phyloP scores from a whole-genome alignment of 2,888 invertebrate genomes.

The Pimpla rufipes region DNA sequence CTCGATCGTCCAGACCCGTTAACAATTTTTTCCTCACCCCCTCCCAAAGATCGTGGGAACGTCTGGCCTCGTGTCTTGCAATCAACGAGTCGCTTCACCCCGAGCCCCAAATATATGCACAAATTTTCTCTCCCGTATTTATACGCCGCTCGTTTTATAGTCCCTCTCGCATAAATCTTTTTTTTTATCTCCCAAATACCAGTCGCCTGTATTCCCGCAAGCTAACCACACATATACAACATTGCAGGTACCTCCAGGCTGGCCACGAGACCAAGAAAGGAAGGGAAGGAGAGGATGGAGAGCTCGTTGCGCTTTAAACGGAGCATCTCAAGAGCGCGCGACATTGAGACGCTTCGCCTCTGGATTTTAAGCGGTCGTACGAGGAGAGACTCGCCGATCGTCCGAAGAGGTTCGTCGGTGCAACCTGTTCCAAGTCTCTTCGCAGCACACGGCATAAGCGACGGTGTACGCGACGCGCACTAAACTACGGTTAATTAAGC shows the following conservation, averaged over 20 bases:
- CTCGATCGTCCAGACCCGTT: no score
- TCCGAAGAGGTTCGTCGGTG: no score
- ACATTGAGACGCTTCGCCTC: conserved; percentile 2
- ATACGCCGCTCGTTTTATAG: neutral
- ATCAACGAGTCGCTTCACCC: conserved; percentile 29
- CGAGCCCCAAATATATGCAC: neutral
- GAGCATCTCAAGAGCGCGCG: no score
- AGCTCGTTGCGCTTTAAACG: no score
- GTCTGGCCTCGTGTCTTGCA: neutral
- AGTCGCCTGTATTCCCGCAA: neutral
- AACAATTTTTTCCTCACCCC: neutral
- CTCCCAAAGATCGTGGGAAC: conserved; percentile 19
- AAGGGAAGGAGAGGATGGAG: conserved; percentile 15
- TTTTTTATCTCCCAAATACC: neutral
- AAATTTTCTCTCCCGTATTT: conserved; percentile 3
- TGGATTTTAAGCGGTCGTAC: conserved; percentile 42
- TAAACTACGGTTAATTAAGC: conserved; percentile 77
- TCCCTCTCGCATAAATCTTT: neutral
- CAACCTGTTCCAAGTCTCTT: no score
- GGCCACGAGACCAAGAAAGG: neutral
- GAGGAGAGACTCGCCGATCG: conserved; percentile 46
- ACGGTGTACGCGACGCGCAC: conserved; percentile 57
- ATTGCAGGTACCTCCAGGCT: neutral
- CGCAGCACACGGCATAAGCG: conserved; percentile 42
- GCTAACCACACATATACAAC: neutral